Evolutionary conservation across 2,797 vertebrate species (phyloP).

Genomic region (Hemibagrus guttatus): DNA sequence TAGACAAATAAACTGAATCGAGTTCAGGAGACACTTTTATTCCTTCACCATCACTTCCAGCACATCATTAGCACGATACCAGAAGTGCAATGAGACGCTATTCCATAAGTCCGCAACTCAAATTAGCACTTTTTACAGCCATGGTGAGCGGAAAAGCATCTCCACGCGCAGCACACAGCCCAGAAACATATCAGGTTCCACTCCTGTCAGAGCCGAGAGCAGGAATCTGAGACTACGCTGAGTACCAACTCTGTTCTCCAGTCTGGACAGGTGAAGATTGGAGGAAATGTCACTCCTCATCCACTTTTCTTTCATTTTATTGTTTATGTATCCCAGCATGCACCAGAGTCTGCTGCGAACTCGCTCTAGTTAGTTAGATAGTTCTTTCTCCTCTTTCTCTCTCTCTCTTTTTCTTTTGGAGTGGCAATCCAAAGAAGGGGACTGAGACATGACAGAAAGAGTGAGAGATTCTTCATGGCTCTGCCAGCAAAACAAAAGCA

Average conservation of each 20-base stretch:
- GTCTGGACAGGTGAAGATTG: background rate
- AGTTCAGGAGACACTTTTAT: too few species aligned
- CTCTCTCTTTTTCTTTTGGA: background rate
- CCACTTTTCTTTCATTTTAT: too few species aligned
- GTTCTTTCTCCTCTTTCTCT: background rate
- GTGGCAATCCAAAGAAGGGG: conserved; percentile 5
- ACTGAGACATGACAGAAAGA: conserved; percentile 45
- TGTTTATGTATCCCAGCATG: background rate
- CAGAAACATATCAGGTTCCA: background rate
- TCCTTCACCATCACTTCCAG: too few species aligned
- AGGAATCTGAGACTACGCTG: background rate
- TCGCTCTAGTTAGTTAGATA: too few species aligned
- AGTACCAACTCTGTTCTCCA: background rate
- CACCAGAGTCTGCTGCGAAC: conserved; percentile 9
- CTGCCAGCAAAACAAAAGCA: conserved; percentile 18
- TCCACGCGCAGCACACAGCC: too few species aligned
- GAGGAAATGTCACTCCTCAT: background rate
- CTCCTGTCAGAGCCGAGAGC: background rate
- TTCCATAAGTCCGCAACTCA: too few species aligned
- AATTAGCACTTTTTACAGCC: background rate
- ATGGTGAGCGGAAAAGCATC: background rate
- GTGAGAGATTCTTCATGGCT: conserved; percentile 46
- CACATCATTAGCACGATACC: too few species aligned
- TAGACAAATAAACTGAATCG: too few species aligned
- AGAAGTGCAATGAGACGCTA: too few species aligned